Percentiles rank a stretch among this genome's conserved stretches.
phyloP scores from a whole-genome alignment of 2,797 vertebrate species.

The Sebastes diaconus region DNA sequence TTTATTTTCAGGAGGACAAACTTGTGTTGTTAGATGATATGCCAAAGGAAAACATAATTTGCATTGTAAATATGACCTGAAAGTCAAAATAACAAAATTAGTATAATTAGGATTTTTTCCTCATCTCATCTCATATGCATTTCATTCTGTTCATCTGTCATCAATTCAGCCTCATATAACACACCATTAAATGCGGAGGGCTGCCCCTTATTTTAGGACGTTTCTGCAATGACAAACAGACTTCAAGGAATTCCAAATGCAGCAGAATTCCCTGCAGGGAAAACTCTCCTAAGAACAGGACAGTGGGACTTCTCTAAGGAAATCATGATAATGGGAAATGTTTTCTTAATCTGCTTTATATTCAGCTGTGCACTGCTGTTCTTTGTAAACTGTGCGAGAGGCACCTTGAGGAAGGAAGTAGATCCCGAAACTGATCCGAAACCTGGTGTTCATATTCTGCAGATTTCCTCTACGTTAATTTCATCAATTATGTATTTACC shows the following conservation, averaged over 20 bases:
- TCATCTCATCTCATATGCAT: neutral
- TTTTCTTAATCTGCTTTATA: neutral
- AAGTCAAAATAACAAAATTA: neutral
- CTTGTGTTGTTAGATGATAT: neutral
- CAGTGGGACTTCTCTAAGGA: neutral
- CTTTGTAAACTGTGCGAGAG: conserved; percentile 13
- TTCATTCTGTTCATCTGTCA: neutral
- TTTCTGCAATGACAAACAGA: neutral
- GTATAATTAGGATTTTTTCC: neutral
- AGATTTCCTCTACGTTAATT: conserved; percentile 55
- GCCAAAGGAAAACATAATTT: neutral
- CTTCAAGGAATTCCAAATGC: neutral
- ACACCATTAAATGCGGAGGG: neutral
- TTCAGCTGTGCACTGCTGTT: neutral
- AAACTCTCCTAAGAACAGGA: neutral
- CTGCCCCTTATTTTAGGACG: neutral
- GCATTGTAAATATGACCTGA: neutral
- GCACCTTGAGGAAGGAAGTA: conserved; percentile 12
- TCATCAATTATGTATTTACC: conserved; percentile 60
- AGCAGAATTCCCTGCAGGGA: neutral
- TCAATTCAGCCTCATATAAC: neutral
- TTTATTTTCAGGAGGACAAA: neutral
- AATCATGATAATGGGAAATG: conserved; percentile 4
- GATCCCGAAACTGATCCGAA: conserved; percentile 27
- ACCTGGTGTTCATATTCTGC: conserved; percentile 29